A percentile compares a stretch with the other conserved stretches of the same genome.
Evolutionary conservation across 1,140 invertebrate species (phyloP).

Genomic region (Myzus persicae): DNA sequence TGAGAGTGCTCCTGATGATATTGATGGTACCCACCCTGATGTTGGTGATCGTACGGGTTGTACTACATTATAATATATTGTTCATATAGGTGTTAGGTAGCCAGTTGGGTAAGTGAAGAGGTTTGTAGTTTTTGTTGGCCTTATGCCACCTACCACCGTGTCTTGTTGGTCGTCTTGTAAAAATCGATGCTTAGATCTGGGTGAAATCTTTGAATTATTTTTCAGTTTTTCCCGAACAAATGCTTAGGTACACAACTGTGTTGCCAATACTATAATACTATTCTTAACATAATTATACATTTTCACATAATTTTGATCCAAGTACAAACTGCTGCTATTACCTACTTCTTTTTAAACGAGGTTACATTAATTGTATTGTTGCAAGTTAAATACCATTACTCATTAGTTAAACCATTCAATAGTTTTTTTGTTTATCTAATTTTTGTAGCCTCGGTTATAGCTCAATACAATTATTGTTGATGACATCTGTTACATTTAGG

Average conservation of each 20-base stretch:
- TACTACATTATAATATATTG: background rate
- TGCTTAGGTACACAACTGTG: too few species aligned
- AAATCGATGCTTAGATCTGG: background rate
- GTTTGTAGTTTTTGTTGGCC: background rate
- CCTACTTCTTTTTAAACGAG: too few species aligned
- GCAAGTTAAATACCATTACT: background rate
- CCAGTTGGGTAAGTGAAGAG: background rate
- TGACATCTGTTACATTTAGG: background rate
- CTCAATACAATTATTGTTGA: background rate
- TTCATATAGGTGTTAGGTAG: background rate
- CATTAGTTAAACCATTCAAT: background rate
- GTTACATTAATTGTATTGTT: background rate
- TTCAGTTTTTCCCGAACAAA: too few species aligned
- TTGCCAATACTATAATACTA: too few species aligned
- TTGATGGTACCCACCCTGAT: background rate
- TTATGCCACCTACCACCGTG: background rate
- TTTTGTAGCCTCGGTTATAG: background rate
- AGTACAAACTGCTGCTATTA: too few species aligned
- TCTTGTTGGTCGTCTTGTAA: background rate
- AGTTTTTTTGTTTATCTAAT: background rate
- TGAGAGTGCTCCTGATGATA: too few species aligned
- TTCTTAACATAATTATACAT: too few species aligned
- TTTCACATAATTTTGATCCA: too few species aligned
- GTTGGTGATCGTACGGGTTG: too few species aligned
- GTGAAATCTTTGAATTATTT: background rate